These are phyloP conservation scores for Macrotis lagotis DNA, from an alignment of 2,113 vertebrate species.

Conservation along the genomic window DNA sequence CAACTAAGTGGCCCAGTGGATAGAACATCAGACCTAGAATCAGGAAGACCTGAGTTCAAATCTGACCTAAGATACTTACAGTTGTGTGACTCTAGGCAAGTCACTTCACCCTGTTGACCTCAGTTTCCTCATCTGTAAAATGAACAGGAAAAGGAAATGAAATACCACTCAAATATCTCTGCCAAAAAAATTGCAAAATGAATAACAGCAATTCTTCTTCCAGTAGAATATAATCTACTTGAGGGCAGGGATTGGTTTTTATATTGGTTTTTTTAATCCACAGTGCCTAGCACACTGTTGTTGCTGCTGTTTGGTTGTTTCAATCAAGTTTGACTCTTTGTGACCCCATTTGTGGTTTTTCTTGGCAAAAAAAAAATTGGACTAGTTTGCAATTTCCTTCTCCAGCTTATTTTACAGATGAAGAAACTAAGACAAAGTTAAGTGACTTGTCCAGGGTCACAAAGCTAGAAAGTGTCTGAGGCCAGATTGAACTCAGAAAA, in stretches of 20 bases:
- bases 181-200: too few species aligned
- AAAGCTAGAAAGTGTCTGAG: not conserved
- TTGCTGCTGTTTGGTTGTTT: not conserved
- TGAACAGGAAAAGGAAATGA: too few species aligned
- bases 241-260: not conserved
- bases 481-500: not conserved
- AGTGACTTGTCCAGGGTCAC: not conserved
- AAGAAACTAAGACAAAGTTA: not conserved
- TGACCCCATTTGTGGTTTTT: not conserved
- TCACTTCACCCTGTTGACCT: too few species aligned
- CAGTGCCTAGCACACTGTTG: not conserved
- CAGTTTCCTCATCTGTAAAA: too few species aligned
- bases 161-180: too few species aligned
- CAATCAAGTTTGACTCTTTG: not conserved
- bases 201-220: not conserved
- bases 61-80: too few species aligned
- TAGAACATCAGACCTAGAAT: too few species aligned
- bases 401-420: not conserved
- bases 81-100: too few species aligned
- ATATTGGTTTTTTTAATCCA: not conserved
- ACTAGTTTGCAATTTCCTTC: not conserved
- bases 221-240: not conserved
- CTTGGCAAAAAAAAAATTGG: not conserved
- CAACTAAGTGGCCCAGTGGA: too few species aligned
- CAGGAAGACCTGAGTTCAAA: too few species aligned